A percentile compares a stretch with the other conserved stretches of the same genome.
These are phyloP conservation scores for Salvelinus namaycush DNA, from an alignment of 2,113 vertebrate species.

Conservation along the genomic window DNA sequence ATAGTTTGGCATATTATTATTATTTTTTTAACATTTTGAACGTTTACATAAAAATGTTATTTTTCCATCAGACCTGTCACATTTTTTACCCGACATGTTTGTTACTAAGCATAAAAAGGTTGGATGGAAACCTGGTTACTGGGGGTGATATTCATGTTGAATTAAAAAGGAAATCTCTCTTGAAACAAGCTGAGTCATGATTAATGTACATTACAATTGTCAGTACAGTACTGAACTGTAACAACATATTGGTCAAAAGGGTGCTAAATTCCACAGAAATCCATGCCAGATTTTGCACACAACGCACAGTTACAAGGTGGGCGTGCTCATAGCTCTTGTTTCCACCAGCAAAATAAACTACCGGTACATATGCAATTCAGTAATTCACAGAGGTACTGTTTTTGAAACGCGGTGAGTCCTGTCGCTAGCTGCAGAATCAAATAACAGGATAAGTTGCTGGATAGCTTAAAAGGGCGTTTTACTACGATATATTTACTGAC, in stretches of 20 bases:
- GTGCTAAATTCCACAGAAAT: neutral
- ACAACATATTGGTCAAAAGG: too few species aligned
- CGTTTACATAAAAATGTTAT: too few species aligned
- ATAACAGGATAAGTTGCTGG: neutral
- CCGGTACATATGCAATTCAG: slow-evolving; percentile 60
- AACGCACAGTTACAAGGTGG: neutral
- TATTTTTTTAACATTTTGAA: too few species aligned
- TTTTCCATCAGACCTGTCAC: too few species aligned
- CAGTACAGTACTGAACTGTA: neutral
- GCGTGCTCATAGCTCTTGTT: neutral
- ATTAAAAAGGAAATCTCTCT: too few species aligned
- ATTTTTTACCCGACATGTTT: too few species aligned
- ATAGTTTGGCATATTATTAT: too few species aligned
- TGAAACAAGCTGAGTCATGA: too few species aligned
- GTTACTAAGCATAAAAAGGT: too few species aligned
- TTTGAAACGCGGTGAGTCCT: too few species aligned
- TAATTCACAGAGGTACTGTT: slow-evolving; percentile 23
- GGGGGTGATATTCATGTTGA: too few species aligned
- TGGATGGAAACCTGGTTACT: too few species aligned
- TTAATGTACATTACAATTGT: neutral
- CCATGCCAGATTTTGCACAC: neutral
- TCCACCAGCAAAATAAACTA: neutral
- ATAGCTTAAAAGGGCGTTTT: neutral
- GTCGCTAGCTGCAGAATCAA: neutral
- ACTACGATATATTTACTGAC: slow-evolving; percentile 11